Percentiles rank a stretch among this genome's conserved stretches.
Evolutionary conservation across 2,888 invertebrate genomes (phyloP).

Genomic region (Dromius quadrimaculatus): DNA sequence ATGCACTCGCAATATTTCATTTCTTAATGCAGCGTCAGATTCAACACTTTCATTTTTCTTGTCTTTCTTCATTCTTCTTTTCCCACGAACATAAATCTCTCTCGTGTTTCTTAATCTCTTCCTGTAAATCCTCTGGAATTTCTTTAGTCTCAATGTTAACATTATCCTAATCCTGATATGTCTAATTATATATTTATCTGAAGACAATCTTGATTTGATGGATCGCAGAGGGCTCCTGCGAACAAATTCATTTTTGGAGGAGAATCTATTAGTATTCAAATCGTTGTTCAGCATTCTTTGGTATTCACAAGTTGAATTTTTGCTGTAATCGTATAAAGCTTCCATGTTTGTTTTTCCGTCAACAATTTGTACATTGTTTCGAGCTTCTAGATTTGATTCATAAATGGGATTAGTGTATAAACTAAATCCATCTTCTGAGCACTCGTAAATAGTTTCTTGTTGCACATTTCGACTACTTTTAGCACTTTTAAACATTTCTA

Average conservation of each 20-base stretch:
- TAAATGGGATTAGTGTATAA: slow-evolving; percentile 65
- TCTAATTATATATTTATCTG: slow-evolving; percentile 73
- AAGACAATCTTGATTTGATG: slow-evolving; percentile 40
- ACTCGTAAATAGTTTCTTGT: slow-evolving; percentile 65
- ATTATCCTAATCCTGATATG: slow-evolving; percentile 77
- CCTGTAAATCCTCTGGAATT: slow-evolving; percentile 66
- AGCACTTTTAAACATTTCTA: slow-evolving; percentile 8
- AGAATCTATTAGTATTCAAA: slow-evolving; percentile 40
- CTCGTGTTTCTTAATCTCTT: slow-evolving; percentile 55
- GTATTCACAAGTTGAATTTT: slow-evolving; percentile 32
- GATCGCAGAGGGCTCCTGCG: slow-evolving; percentile 21
- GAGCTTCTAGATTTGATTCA: slow-evolving; percentile 53
- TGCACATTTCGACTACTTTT: slow-evolving; percentile 54
- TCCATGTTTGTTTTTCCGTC: slow-evolving; percentile 29
- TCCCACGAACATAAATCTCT: slow-evolving; percentile 16
- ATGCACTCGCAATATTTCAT: slow-evolving; percentile 59
- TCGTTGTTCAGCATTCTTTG: slow-evolving; percentile 43
- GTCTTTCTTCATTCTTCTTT: slow-evolving; percentile 17
- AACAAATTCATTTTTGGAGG: slow-evolving; percentile 46
- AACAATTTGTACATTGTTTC: slow-evolving; percentile 40
- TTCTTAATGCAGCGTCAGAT: slow-evolving; percentile 21
- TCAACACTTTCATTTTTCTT: slow-evolving; percentile 48
- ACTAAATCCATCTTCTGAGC: slow-evolving; percentile 64
- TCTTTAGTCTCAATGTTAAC: slow-evolving; percentile 74
- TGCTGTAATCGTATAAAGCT: slow-evolving; percentile 17